Evolutionary conservation across 2,888 invertebrate genomes (phyloP).

Genomic region (Eudasyphora cyanicolor): DNA sequence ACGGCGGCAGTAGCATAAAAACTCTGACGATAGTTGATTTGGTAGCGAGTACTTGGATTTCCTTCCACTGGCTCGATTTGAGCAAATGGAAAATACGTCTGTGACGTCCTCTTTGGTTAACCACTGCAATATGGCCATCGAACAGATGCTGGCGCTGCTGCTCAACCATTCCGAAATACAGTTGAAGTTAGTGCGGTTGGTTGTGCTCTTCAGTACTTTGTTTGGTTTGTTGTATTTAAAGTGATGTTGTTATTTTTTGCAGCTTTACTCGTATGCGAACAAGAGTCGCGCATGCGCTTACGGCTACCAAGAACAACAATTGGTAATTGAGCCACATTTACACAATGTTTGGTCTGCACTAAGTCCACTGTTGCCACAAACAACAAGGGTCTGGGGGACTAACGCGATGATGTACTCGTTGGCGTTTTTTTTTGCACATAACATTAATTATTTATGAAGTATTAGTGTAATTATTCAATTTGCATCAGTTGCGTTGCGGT

Average conservation of each 20-base stretch:
- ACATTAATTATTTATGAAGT: constrained; percentile 75
- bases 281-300: constrained; percentile 55
- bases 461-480: constrained; percentile 75
- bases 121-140: constrained; percentile 31
- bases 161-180: constrained; percentile 19
- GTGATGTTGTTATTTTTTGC: constrained; percentile 22
- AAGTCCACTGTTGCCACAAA: background rate
- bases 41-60: background rate
- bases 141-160: constrained; percentile 37
- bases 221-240: constrained; percentile 24
- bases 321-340: constrained; percentile 60
- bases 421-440: constrained; percentile 66
- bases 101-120: background rate
- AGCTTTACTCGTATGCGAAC: constrained; percentile 51
- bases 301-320: constrained; percentile 57
- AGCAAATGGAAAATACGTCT: constrained; percentile 38
- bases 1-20: constrained; percentile 5
- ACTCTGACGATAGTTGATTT: background rate
- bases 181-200: constrained; percentile 8
- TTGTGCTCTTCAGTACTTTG: background rate
- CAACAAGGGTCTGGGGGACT: background rate
- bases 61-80: constrained; percentile 31
- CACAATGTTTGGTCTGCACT: constrained; percentile 32
- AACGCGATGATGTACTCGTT: constrained; percentile 48
- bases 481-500: constrained; percentile 65